phyloP scores from a whole-genome alignment of 2,797 vertebrate genomes.

The Hyperoplus lanceolatus region DNA sequence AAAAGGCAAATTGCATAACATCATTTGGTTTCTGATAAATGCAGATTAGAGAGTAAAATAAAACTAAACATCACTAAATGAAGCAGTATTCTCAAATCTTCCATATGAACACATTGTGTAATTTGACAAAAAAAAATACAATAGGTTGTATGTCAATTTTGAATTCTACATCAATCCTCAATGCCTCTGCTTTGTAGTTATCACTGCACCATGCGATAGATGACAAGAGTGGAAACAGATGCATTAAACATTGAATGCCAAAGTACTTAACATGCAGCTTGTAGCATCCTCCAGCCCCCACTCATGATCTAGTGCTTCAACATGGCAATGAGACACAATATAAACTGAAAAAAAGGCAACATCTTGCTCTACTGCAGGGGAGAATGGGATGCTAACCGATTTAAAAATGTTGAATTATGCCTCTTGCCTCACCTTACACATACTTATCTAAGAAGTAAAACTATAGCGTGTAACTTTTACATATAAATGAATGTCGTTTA shows the following conservation, averaged over 20 bases:
- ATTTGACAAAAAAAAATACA: neutral
- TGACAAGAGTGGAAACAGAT: conserved; percentile 20
- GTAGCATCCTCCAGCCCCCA: neutral
- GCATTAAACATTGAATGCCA: conserved; percentile 47
- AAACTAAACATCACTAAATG: neutral
- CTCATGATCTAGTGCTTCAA: conserved; percentile 11
- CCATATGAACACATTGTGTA: neutral
- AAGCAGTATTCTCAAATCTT: neutral
- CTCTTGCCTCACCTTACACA: neutral
- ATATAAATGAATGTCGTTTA: too few species aligned
- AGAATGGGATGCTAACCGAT: neutral
- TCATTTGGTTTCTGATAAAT: neutral
- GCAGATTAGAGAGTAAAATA: neutral
- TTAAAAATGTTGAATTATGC: neutral
- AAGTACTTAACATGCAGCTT: conserved; percentile 16
- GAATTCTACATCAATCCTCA: conserved; percentile 11
- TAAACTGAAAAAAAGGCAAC: neutral
- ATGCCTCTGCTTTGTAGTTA: neutral
- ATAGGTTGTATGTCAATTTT: neutral
- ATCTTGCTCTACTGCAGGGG: neutral
- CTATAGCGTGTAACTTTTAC: too few species aligned
- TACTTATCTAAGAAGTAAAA: too few species aligned
- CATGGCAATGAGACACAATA: conserved; percentile 1
- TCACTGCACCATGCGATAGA: conserved; percentile 25
- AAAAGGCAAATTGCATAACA: neutral